A percentile compares a stretch with the other conserved stretches of the same genome.
Evolutionary conservation across 1,140 invertebrate species (phyloP).

Genomic region (Saccostrea echinata): DNA sequence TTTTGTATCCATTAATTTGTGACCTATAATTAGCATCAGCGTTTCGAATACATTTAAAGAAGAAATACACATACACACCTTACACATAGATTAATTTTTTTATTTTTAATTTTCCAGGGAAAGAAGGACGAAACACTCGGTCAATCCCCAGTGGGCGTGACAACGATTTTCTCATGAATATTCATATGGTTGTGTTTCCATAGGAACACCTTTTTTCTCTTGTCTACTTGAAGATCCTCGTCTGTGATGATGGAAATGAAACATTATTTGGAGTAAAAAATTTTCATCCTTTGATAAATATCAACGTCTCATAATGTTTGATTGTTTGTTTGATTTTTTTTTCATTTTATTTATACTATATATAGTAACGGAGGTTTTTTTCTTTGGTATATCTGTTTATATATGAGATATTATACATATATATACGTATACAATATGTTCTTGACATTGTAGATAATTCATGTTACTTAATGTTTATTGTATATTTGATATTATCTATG

Average conservation of each 20-base stretch:
- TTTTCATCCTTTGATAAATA: slow-evolving; percentile 2
- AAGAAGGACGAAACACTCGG: slow-evolving; percentile 44
- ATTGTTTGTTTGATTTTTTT: not conserved
- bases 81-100: too few relatives aligned
- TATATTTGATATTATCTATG: slow-evolving; percentile 31
- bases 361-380: not conserved
- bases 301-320: slow-evolving; percentile 5
- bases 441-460: slow-evolving; percentile 16
- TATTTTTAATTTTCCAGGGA: slow-evolving; percentile 46
- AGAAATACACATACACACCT: too few relatives aligned
- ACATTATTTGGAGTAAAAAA: not conserved
- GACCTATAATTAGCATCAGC: too few relatives aligned
- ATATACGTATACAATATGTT: slow-evolving; percentile 19
- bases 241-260: slow-evolving; percentile 12
- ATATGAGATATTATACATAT: slow-evolving; percentile 22
- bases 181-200: slow-evolving; percentile 47
- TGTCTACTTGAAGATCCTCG: not conserved
- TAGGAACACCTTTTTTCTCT: slow-evolving; percentile 13
- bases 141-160: slow-evolving; percentile 8
- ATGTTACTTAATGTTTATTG: slow-evolving; percentile 32
- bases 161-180: slow-evolving; percentile 43
- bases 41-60: too few relatives aligned
- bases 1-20: too few relatives aligned
- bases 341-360: slow-evolving; percentile 20
- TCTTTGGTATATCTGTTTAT: not conserved